Evolutionary conservation across 2,888 invertebrate genomes (phyloP).

Genomic region (Muschampia staudingeri): DNA sequence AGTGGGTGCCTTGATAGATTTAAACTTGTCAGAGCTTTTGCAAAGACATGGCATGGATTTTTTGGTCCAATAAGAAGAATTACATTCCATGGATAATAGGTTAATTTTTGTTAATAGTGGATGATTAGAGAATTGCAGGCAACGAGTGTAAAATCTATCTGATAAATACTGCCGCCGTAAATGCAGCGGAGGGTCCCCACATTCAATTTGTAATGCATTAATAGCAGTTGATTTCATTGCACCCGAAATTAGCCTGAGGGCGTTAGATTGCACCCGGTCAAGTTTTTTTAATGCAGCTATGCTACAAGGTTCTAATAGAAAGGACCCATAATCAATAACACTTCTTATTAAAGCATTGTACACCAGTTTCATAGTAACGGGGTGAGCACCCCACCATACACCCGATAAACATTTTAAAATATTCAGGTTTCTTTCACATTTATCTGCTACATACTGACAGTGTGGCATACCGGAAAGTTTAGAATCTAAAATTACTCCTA

Average conservation of each 20-base stretch:
- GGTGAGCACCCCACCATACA: constrained; percentile 60
- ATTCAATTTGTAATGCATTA: constrained; percentile 57
- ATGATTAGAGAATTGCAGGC: background rate
- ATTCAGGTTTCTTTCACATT: background rate
- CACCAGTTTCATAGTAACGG: constrained; percentile 55
- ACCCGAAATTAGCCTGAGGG: background rate
- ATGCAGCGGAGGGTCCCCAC: constrained; percentile 36
- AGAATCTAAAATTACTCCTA: background rate
- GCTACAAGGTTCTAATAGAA: constrained; percentile 19
- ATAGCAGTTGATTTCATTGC: constrained; percentile 25
- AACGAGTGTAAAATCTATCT: constrained; percentile 13
- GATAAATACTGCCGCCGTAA: constrained; percentile 29
- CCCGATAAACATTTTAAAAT: background rate
- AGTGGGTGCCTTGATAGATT: background rate
- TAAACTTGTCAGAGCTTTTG: background rate
- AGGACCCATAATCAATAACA: constrained; percentile 12
- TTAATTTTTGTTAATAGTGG: no score
- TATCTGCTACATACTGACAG: background rate
- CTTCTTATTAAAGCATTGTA: constrained; percentile 65
- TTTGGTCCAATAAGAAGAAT: background rate
- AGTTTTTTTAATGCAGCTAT: background rate
- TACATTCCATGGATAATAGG: no score
- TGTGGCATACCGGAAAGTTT: background rate
- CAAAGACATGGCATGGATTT: background rate
- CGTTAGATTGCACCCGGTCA: constrained; percentile 7